Conservation (phyloP, 2,797 vertebrate species). For the Epinephelus coioides region DNA sequence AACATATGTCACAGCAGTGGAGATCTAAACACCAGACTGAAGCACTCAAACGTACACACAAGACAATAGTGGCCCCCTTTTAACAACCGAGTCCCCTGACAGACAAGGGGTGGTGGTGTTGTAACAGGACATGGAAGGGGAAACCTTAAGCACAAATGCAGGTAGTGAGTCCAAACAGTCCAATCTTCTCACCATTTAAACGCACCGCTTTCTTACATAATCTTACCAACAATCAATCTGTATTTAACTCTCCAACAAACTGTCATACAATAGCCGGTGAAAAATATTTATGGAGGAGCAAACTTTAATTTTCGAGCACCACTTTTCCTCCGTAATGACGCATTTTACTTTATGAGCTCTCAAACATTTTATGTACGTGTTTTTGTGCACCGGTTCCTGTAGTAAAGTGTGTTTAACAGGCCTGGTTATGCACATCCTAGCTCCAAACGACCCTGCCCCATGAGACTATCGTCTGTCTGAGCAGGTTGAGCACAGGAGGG, state of each 20-base stretch:
- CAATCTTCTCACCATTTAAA: constrained; percentile 74
- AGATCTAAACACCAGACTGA: constrained; percentile 12
- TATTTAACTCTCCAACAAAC: constrained; percentile 63
- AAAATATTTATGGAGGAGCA: constrained; percentile 77
- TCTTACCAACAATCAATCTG: constrained; percentile 62
- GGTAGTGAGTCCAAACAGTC: constrained; percentile 77
- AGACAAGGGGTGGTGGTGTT: constrained; percentile 49
- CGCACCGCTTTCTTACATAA: constrained; percentile 54
- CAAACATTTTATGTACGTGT: constrained; percentile 24
- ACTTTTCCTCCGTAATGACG: constrained; percentile 37
- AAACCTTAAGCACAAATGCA: constrained; percentile 75
- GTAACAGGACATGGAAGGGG: constrained; percentile 72
- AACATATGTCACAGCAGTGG: neutral
- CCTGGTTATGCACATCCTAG: constrained; percentile 36
- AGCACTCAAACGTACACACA: neutral
- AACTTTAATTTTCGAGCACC: constrained; percentile 51
- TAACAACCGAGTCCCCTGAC: constrained; percentile 10
- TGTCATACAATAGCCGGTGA: constrained; percentile 73
- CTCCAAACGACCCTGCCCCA: constrained; percentile 43
- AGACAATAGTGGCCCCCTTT: constrained; percentile 22
- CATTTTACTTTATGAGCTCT: constrained; percentile 37
- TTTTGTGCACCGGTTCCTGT: constrained; percentile 58
- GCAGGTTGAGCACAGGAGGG: constrained; percentile 49
- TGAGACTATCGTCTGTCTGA: constrained; percentile 51
- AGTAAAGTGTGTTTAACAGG: constrained; percentile 43